phyloP scores from a whole-genome alignment of 2,113 vertebrate species.

The Catharus fuscescens region DNA sequence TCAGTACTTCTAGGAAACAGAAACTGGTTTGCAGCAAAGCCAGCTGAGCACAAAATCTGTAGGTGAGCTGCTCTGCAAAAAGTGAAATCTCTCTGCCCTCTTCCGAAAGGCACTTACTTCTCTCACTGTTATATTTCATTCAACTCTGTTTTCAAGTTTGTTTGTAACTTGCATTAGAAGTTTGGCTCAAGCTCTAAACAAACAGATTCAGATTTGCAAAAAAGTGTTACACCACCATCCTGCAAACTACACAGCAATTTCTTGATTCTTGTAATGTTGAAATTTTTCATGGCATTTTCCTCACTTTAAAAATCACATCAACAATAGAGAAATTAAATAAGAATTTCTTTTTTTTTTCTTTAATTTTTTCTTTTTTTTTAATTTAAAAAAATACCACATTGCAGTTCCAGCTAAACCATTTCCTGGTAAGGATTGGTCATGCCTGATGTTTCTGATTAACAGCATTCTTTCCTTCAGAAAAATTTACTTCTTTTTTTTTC shows the following conservation, averaged over 20 bases:
- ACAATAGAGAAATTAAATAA: background rate
- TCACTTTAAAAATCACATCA: background rate
- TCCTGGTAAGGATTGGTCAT: conserved; percentile 48
- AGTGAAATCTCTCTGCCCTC: background rate
- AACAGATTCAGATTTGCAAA: background rate
- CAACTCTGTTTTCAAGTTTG: background rate
- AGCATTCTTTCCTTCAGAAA: conserved; percentile 32
- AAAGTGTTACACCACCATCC: background rate
- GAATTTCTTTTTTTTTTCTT: background rate
- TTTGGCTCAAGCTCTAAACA: background rate
- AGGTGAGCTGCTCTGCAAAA: background rate
- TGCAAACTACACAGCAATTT: background rate
- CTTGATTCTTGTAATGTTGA: background rate
- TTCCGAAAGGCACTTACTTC: background rate
- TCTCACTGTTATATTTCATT: background rate
- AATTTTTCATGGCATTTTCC: background rate
- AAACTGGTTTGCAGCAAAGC: background rate
- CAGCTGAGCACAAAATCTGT: background rate
- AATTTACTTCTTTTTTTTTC: background rate
- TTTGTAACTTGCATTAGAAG: background rate
- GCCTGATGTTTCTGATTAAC: conserved; percentile 55
- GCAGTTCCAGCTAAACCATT: background rate
- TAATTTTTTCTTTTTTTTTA: background rate
- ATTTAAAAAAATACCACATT: background rate
- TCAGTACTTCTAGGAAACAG: background rate